phyloP scores from a whole-genome alignment of 2,888 invertebrate genomes.

The Conus canariensis region DNA sequence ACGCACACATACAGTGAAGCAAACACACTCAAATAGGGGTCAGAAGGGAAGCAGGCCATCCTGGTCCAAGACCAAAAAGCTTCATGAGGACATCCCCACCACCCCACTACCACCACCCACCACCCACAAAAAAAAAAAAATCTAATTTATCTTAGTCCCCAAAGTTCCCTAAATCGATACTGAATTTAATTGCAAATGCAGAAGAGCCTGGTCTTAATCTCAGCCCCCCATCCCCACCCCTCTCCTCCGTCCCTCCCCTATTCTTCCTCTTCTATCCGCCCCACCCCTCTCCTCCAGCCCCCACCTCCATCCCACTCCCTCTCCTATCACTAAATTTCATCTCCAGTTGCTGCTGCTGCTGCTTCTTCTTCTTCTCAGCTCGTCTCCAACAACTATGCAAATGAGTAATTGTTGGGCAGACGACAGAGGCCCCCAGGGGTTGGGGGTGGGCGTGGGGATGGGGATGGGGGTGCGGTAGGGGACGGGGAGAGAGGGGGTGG shows the following conservation, averaged over 20 bases:
- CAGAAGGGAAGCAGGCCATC: too few relatives aligned
- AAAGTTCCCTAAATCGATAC: neutral
- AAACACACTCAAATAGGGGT: neutral
- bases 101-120: neutral
- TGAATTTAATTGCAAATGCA: neutral
- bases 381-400: slow-evolving; percentile 47
- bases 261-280: too few relatives aligned
- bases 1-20: neutral
- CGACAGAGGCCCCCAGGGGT: neutral
- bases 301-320: neutral
- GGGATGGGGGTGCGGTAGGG: too few relatives aligned
- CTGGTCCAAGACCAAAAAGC: neutral
- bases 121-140: neutral
- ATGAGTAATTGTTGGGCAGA: slow-evolving; percentile 42
- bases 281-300: too few relatives aligned
- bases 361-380: neutral
- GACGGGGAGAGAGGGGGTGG: neutral
- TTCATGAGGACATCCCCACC: too few relatives aligned
- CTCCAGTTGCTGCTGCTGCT: neutral
- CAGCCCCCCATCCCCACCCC: neutral
- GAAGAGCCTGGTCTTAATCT: slow-evolving; percentile 7
- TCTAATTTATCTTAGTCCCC: neutral
- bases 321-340: neutral
- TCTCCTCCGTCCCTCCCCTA: too few relatives aligned
- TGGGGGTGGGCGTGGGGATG: slow-evolving; percentile 6